phyloP scores from a whole-genome alignment of 2,113 vertebrate genomes.

The Corvus hawaiiensis region DNA sequence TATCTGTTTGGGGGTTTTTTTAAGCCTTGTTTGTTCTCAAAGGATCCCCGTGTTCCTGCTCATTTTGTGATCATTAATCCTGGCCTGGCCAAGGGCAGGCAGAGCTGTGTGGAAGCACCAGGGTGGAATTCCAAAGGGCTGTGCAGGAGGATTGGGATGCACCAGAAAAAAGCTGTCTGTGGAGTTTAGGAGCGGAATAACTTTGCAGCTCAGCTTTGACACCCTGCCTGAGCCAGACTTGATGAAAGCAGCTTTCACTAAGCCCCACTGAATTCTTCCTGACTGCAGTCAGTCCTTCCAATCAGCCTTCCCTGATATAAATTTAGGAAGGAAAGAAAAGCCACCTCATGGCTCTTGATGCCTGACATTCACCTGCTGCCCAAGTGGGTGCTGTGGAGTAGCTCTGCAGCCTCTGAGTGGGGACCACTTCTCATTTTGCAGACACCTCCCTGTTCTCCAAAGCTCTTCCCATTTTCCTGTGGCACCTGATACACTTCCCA shows the following conservation, averaged over 20 bases:
- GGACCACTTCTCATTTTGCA: conserved; percentile 40
- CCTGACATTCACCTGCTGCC: background rate
- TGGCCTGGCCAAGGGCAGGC: background rate
- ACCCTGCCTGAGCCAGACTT: background rate
- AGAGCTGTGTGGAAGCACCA: background rate
- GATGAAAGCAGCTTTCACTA: background rate
- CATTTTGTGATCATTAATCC: background rate
- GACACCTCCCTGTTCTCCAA: background rate
- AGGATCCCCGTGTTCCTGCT: background rate
- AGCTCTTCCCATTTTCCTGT: conserved; percentile 13
- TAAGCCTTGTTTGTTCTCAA: background rate
- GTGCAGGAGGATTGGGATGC: background rate
- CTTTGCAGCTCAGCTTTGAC: background rate
- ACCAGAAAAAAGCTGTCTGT: background rate
- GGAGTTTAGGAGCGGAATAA: background rate
- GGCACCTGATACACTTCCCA: background rate
- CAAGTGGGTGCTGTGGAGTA: conserved; percentile 14
- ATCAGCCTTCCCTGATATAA: background rate
- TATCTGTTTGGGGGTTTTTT: background rate
- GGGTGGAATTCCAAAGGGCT: background rate
- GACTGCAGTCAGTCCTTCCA: background rate
- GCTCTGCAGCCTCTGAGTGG: background rate
- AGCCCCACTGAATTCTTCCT: background rate
- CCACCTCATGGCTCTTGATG: background rate
- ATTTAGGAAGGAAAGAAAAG: background rate